phyloP scores from a whole-genome alignment of 2,113 vertebrate genomes.

The Gallinago paraguaiae region DNA sequence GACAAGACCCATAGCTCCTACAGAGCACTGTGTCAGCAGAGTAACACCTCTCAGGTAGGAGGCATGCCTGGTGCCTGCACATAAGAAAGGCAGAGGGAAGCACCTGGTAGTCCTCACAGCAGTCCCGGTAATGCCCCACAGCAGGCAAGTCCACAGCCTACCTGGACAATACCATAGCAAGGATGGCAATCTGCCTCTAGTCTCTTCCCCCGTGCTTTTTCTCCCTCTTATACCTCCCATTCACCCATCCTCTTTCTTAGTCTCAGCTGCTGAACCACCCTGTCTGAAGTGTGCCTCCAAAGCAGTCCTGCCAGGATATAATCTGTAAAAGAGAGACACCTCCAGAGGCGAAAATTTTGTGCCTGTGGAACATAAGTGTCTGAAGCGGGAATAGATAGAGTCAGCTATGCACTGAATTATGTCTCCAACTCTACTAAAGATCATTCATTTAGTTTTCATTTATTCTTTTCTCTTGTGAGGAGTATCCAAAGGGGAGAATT shows the following conservation, averaged over 20 bases:
- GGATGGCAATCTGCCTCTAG: neutral
- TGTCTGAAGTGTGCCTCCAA: neutral
- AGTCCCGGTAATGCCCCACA: too few relatives aligned
- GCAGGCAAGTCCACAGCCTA: neutral
- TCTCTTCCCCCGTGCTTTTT: neutral
- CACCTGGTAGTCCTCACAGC: neutral
- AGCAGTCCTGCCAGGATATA: neutral
- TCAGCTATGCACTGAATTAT: neutral
- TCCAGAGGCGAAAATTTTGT: neutral
- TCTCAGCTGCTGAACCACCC: neutral
- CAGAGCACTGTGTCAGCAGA: neutral
- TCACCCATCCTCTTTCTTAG: rapidly evolving
- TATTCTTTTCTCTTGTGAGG: neutral
- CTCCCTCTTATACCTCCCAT: rapidly evolving
- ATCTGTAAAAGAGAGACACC: neutral
- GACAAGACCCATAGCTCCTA: neutral
- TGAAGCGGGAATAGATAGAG: neutral
- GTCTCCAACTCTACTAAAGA: neutral
- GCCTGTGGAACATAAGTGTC: neutral
- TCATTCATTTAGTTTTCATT: neutral
- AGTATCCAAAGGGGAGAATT: neutral
- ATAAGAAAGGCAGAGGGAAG: rapidly evolving
- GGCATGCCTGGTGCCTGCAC: neutral
- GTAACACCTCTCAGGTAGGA: rapidly evolving
- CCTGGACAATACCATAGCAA: neutral